Base-by-base conservation (phyloP, 2,113 vertebrate species). In the Orcinus orca region DNA sequence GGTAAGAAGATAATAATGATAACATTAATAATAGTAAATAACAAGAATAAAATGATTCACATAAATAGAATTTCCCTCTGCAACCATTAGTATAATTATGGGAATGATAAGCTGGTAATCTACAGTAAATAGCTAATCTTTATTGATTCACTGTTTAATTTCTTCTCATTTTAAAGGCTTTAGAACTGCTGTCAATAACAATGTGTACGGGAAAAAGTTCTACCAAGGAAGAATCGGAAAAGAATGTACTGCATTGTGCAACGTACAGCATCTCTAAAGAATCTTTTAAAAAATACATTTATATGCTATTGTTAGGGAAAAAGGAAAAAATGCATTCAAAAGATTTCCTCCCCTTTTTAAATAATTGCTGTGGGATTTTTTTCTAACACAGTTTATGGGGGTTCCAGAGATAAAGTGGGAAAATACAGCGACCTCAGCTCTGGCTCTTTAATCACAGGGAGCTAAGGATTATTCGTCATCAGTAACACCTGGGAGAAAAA, bases 1-100 rank as follows among this genome's bases (percentile, higher is more conserved):
- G 98, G 98, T 99, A 99, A 98, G 98, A 98, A 98, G 98, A 98
- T 99, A 99, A 99, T 99, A 99, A 99, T 99, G 98, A 98, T 98
- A 98, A 98, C 98, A 98, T 98, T 98, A 98, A 98, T 98, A 98
- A 99, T 99, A 99, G 99, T 99, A 99, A 99, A 99, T 99, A 99
- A 99, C 98, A 99, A 98, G 98, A 98, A 98, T 98, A 99, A 99
- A 99, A 99, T 99, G 97, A 99, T 98, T 99, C 98, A 98, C 98
- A 99, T 99, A 99, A 99, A 99, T 99, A 99, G 98, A 99, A 99
- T 98, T 96, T 98, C 98, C 98, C 98, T 99, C 98, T 98, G 98
- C 97, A 98, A 97, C 98, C 98, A 99, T 99, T 99, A 99, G 98
- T 98, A 97, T 97, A 98, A 98, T 99, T 98, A 98, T 97, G 81